Percentiles rank a stretch among this genome's conserved stretches.
Conservation (phyloP, 2,113 vertebrate genomes). For the Grallaria varia region DNA sequence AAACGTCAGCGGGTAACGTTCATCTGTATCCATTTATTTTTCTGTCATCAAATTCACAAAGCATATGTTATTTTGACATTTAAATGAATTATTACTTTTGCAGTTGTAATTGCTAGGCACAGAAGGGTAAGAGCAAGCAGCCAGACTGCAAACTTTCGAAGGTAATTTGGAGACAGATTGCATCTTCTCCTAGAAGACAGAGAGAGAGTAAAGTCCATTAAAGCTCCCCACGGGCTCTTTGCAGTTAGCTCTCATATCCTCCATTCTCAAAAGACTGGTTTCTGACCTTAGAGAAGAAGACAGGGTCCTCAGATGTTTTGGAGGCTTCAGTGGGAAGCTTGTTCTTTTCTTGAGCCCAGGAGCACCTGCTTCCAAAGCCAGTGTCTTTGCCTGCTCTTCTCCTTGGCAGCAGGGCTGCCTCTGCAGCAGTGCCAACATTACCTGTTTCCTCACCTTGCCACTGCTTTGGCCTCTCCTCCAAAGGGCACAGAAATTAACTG, state of each 20-base stretch:
- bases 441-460: not conserved
- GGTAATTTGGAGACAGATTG: not conserved
- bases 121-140: not conserved
- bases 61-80: conserved; percentile 32
- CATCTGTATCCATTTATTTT: conserved; percentile 17
- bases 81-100: conserved; percentile 23
- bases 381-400: not conserved
- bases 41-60: not conserved
- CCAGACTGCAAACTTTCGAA: not conserved
- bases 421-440: not conserved
- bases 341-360: not conserved
- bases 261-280: not conserved
- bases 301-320: not conserved
- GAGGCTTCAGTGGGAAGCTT: not conserved
- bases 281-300: not conserved
- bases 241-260: not conserved
- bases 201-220: not conserved
- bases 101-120: not conserved
- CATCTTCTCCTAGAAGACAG: not conserved
- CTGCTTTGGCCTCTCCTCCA: not conserved
- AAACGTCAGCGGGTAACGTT: not conserved
- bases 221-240: not conserved
- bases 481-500: conserved; percentile 29
- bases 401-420: fast-evolving
- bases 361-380: fast-evolving